Conservation (phyloP, 2,888 invertebrate species). For the Yponomeuta cagnagella region DNA sequence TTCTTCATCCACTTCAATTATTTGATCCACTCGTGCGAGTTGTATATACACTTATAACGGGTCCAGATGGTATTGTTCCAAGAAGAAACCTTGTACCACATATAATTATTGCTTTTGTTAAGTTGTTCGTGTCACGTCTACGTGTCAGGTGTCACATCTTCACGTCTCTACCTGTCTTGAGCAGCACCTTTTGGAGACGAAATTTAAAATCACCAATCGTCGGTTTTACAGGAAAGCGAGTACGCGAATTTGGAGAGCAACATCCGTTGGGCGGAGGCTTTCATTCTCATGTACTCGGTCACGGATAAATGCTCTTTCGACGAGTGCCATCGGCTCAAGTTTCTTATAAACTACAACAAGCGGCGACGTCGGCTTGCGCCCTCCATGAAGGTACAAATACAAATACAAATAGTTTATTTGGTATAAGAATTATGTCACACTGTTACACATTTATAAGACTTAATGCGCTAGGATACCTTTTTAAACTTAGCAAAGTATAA, state of each 20-base stretch:
- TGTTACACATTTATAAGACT: too few relatives aligned
- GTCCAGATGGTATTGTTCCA: background rate
- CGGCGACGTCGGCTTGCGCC: conserved; percentile 79
- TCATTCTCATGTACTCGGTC: conserved; percentile 90
- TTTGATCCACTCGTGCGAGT: background rate
- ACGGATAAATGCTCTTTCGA: conserved; percentile 93
- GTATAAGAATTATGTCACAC: too few relatives aligned
- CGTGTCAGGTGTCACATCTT: background rate
- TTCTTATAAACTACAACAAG: conserved; percentile 88
- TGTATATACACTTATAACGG: background rate
- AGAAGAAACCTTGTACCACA: background rate
- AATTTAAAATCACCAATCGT: background rate
- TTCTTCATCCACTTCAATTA: background rate
- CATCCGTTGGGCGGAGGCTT: conserved; percentile 92
- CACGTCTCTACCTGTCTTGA: background rate
- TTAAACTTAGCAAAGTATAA: too few relatives aligned
- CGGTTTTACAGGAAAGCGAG: conserved; percentile 76
- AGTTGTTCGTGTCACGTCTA: background rate
- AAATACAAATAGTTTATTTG: too few relatives aligned
- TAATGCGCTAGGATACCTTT: too few relatives aligned
- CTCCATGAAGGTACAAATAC: conserved; percentile 75
- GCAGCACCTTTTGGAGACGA: background rate
- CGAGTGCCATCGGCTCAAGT: conserved; percentile 88
- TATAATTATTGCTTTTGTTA: background rate
- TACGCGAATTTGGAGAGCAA: conserved; percentile 83